These are phyloP conservation scores for Leptinotarsa defecta DNA, from an alignment of 1,140 invertebrate species.

Conservation along the genomic window DNA sequence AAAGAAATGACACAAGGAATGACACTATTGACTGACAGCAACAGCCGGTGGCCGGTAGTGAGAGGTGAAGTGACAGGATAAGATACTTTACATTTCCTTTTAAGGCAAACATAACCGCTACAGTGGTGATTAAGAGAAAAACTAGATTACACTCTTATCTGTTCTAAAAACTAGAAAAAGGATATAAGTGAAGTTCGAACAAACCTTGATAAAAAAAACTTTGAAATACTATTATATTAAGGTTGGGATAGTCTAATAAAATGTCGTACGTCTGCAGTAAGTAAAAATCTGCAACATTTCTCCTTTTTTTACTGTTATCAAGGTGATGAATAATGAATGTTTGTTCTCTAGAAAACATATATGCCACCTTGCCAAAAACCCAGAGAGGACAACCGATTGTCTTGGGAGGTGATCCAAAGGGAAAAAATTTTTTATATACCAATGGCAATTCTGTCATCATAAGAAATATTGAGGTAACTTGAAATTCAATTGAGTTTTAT, in stretches of 20 bases:
- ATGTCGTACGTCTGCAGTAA: conserved; percentile 47
- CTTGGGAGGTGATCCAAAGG: conserved; percentile 93
- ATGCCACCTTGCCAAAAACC: conserved; percentile 91
- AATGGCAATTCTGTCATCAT: conserved; percentile 98
- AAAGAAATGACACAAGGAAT: too few species aligned
- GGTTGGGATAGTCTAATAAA: conserved; percentile 23
- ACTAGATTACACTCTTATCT: conserved; percentile 19
- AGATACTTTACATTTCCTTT: conserved; percentile 38
- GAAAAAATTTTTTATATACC: conserved; percentile 95
- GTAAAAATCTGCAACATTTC: conserved; percentile 13
- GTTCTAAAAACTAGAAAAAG: conserved; percentile 22
- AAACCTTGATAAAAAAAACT: background rate
- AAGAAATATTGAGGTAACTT: conserved; percentile 86
- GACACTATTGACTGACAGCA: background rate
- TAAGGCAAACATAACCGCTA: conserved; percentile 51
- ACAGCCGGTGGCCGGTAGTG: background rate
- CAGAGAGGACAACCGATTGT: conserved; percentile 91
- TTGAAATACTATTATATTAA: background rate
- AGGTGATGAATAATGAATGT: conserved; percentile 10
- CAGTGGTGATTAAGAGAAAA: conserved; percentile 23
- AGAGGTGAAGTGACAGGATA: background rate
- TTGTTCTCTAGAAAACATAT: conserved; percentile 77
- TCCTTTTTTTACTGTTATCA: conserved; percentile 20
- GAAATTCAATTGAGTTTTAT: background rate
- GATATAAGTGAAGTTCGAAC: background rate